Base-by-base conservation (phyloP, 2,113 vertebrate species). In the Ailurus styani region DNA sequence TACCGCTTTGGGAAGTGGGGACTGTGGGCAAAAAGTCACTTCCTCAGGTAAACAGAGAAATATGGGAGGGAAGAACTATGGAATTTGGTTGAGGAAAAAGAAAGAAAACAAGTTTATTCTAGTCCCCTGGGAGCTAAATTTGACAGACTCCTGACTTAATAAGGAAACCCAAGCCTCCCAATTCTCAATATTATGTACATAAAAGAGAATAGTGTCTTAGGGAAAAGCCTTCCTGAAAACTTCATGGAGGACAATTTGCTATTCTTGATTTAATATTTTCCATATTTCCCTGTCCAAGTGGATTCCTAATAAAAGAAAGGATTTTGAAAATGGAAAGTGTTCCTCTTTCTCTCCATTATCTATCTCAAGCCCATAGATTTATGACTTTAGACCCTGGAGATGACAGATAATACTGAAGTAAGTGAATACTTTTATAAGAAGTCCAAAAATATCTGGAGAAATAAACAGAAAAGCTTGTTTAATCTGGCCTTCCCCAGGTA, bases 31-130 rank as follows among this genome's bases (percentile, higher is more conserved):
- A 72, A 84, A 45, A 97, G 47, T 94, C 95, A 92, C 25, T 94
- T 97, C 96, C 86, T 94, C 37, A 34, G 55, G 54, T 78, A 98
- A 97, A 98, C 87, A 95, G 73, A 96, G 42, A 66, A 96, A 94
- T 97, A 66, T 97, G 96, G 91, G 47, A 96, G 73, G 52, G 70
- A 97, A 96, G 91, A 97, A 96, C 94, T 97, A 84, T 75, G 93
- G 91, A 95, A 96, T 90, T 94, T 87, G 91, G 87, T 93, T 98
- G 89, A 47, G 90, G 68, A 77, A 97, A 98, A 98, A 95, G 95
- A 96, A 96, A 95, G 84, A 97, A 98, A 97, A 96, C 98, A 97
- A 96, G 52, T 96, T 98, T 97, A 95, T 93, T 95, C 57, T 37
- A 88, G 88, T 78, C 42, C 37, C 93, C 14, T 68, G 72, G 20